Percentiles rank a stretch among this genome's conserved stretches.
Conservation (phyloP, 1,140 invertebrate species). For the Bombus waltoni region DNA sequence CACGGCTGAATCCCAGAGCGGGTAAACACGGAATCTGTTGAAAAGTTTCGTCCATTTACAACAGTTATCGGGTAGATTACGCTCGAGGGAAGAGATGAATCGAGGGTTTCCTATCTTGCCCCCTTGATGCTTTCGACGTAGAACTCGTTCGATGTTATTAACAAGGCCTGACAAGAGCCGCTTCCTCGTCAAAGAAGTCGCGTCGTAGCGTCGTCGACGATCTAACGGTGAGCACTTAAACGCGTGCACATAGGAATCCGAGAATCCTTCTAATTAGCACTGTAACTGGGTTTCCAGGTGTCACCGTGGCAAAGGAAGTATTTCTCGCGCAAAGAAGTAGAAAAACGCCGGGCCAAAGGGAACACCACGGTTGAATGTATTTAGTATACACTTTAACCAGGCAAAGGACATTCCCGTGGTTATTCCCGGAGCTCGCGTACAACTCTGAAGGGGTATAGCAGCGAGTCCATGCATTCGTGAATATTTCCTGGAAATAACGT, state of each 20-base stretch:
- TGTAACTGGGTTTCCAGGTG: not conserved
- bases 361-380: conserved; percentile 1
- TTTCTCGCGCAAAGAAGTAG: conserved; percentile 5
- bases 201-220: too few species aligned
- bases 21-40: not conserved
- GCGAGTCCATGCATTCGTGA: conserved; percentile 21
- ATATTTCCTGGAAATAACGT: conserved; percentile 56
- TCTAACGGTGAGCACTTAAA: not conserved
- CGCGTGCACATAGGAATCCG: conserved; percentile 15
- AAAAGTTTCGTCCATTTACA: not conserved
- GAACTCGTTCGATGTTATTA: conserved; percentile 1
- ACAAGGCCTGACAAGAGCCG: not conserved
- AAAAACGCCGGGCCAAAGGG: not conserved
- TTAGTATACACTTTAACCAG: not conserved
- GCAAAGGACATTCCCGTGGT: not conserved
- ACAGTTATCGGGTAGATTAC: not conserved
- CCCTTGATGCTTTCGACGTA: not conserved
- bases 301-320: conserved; percentile 10
- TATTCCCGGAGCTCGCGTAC: conserved; percentile 3
- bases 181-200: conserved; percentile 27
- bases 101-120: not conserved
- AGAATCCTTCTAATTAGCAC: conserved; percentile 53
- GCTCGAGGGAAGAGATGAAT: not conserved
- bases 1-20: not conserved
- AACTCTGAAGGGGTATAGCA: not conserved